These are phyloP conservation scores for Perizoma flavofasciatum DNA, from an alignment of 2,888 invertebrate species.

Conservation along the genomic window DNA sequence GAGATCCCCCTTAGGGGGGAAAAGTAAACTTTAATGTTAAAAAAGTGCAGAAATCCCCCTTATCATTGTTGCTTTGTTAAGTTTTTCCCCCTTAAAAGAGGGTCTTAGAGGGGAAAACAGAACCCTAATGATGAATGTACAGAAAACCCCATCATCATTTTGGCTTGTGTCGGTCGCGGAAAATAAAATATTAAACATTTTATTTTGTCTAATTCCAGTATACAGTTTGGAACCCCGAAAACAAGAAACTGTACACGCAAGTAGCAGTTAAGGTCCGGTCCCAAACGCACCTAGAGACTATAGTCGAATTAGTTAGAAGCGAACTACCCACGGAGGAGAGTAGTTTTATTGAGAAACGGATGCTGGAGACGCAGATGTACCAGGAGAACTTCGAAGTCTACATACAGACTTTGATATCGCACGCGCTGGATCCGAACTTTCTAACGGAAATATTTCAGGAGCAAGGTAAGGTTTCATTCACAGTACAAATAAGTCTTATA, in stretches of 20 bases:
- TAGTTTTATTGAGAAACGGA: slow-evolving; percentile 88
- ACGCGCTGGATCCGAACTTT: slow-evolving; percentile 95
- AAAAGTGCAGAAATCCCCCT: no score
- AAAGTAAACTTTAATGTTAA: no score
- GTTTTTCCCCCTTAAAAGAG: no score
- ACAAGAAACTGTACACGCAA: slow-evolving; percentile 90
- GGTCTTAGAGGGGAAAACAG: no score
- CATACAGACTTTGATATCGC: slow-evolving; percentile 95
- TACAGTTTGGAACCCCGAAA: slow-evolving; percentile 93
- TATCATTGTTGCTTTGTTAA: no score
- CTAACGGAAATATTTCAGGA: slow-evolving; percentile 95
- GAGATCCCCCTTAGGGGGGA: no score
- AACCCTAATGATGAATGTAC: no score
- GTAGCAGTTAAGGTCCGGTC: slow-evolving; percentile 90
- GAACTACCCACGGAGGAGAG: slow-evolving; percentile 88
- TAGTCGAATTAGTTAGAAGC: slow-evolving; percentile 91
- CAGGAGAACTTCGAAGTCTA: slow-evolving; percentile 96
- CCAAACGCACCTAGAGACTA: slow-evolving; percentile 90
- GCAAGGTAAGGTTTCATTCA: slow-evolving; percentile 85
- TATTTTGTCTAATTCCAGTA: slow-evolving; percentile 83
- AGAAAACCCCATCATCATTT: no score
- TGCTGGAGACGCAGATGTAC: slow-evolving; percentile 90
- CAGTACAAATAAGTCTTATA: not conserved
- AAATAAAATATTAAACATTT: not conserved
- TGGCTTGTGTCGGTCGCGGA: no score